Base-by-base conservation (phyloP, 2,797 vertebrate genomes). In the Karalla daura region DNA sequence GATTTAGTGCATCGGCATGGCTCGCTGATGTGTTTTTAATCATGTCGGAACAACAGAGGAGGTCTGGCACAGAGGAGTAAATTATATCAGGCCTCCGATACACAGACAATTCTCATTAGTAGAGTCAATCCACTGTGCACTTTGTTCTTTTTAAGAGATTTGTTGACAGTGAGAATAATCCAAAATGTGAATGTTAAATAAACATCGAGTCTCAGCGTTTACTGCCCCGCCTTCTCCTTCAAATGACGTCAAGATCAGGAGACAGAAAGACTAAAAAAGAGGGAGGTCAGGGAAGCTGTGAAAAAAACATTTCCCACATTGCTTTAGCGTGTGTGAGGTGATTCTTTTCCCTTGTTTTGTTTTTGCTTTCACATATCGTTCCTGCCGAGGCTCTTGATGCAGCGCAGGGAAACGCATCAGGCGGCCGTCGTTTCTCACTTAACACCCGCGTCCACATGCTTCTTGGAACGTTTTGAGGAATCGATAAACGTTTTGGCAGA, bases 401-500 rank as follows among this genome's bases (percentile, higher is more conserved):
- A 33, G 17, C 9, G 4, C 9, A 36, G 9, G 20, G 27, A 56
- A 74, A 46, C 15, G 7, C 6, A 53, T 9, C 14, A 40, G 60
- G 14, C 46, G 39, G 12, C n/a, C 5, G 24, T 40, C 0, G 4
- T 37, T 49, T 72, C 20, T 58, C 24, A 52, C 49, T 25, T 8
- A 33, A 61, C 20, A 18, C n/a, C 12, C 1, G 0, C 36, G 41
- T 24, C 40, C 27, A 49, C 15, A 45, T 45, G 20, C 43, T 39
- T 43, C 32, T 54, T 35, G 18, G 43, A 24, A 49, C 18, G 2
- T 62, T 64, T 53, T 1, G 30, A 21, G 15, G 74, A 61, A 60
- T 43, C 7, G 46, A 59, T 46, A 46, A 52, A 46, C 47, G 35
- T 37, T 52, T 41, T 74, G 63, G 43, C 59, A 54, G 13, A 25